phyloP scores from a whole-genome alignment of 37 sponge, comb jelly and placozoan genomes.

The Ephydatia muelleri region DNA sequence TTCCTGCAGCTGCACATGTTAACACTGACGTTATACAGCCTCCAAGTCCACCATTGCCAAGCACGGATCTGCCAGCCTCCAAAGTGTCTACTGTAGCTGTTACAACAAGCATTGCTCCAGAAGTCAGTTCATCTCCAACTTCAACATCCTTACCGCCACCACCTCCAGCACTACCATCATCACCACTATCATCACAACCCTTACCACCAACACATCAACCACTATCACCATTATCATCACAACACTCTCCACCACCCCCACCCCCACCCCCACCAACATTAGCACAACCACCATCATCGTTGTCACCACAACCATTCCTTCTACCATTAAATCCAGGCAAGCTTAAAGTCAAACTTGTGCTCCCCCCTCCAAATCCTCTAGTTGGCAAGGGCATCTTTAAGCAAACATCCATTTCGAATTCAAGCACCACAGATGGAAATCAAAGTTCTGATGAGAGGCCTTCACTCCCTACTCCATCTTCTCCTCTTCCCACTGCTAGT shows the following conservation, averaged over 20 bases:
- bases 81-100: not conserved
- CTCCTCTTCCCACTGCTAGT: not conserved
- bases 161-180: not conserved
- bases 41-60: not conserved
- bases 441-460: not conserved
- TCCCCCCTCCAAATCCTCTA: not conserved
- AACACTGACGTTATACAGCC: not conserved
- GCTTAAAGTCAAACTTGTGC: not conserved
- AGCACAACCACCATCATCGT: not conserved
- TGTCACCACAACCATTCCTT: not conserved
- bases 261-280: not conserved
- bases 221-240: not conserved
- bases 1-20: not conserved
- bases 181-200: constrained; percentile 6
- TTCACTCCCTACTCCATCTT: not conserved
- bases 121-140: too few relatives aligned
- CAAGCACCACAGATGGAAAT: not conserved
- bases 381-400: not conserved
- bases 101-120: not conserved
- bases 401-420: not conserved
- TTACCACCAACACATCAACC: not conserved
- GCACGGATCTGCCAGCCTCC: too few relatives aligned
- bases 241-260: not conserved
- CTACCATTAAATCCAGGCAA: not conserved
- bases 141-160: too few relatives aligned